Conservation (phyloP, 2,888 invertebrate species). For the Sphaerophoria rueppellii region DNA sequence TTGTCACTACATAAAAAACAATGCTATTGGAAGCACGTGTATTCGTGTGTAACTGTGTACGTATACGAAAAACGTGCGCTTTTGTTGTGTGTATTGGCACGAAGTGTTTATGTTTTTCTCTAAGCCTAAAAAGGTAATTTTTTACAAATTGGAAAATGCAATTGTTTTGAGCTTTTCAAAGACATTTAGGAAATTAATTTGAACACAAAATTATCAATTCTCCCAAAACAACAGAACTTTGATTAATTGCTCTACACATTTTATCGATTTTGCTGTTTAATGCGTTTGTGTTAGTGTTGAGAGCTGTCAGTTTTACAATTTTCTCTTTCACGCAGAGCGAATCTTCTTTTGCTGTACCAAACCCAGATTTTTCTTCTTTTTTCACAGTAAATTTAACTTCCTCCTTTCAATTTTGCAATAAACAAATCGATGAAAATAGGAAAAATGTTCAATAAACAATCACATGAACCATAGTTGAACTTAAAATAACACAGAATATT, state of each 20-base stretch:
- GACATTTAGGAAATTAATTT: no score
- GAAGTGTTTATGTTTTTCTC: conserved; percentile 6
- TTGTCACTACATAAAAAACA: no score
- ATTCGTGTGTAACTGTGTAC: conserved; percentile 42
- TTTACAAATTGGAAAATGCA: no score
- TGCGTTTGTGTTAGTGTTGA: conserved; percentile 30
- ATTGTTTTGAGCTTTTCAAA: no score
- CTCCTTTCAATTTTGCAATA: conserved; percentile 1
- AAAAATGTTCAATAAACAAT: conserved; percentile 1
- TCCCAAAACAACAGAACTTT: no score
- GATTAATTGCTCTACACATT: conserved; percentile 46
- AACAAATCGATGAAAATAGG: conserved; percentile 57
- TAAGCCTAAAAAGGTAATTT: no score
- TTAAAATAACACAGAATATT: not conserved
- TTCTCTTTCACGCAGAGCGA: conserved; percentile 18
- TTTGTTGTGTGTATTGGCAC: conserved; percentile 5
- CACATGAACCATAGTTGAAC: conserved; percentile 37
- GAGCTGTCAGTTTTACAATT: conserved; percentile 60
- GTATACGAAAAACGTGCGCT: conserved; percentile 49
- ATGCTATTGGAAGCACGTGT: conserved; percentile 57
- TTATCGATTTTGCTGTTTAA: conserved; percentile 69
- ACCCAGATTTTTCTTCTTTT: conserved; percentile 53
- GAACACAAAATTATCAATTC: no score
- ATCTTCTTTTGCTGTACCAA: conserved; percentile 54
- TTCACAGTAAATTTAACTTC: conserved; percentile 24